Percentiles rank a stretch among this genome's conserved stretches.
phyloP scores from a whole-genome alignment of 2,888 invertebrate species.

The Drepana falcataria region DNA sequence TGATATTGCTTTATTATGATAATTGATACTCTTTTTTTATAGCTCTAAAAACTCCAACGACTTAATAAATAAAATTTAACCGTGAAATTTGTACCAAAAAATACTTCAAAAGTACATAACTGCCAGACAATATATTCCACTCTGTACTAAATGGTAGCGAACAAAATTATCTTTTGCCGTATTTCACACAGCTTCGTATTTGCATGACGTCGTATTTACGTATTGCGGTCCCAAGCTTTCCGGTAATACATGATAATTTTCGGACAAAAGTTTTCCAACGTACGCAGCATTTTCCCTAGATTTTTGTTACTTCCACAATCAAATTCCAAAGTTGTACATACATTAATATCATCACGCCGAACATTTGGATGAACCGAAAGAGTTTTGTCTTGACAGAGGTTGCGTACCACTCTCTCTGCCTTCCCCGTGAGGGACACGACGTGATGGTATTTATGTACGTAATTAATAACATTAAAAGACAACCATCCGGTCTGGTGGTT shows the following conservation, averaged over 20 bases:
- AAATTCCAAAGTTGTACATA: neutral
- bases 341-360: neutral
- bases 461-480: too few relatives aligned
- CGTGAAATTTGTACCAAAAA: too few relatives aligned
- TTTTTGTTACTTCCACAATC: neutral
- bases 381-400: too few relatives aligned
- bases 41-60: too few relatives aligned
- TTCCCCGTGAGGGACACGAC: too few relatives aligned
- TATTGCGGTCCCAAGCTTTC: constrained; percentile 11
- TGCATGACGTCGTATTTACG: constrained; percentile 36
- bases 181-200: constrained; percentile 16
- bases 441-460: too few relatives aligned
- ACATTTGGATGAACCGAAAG: too few relatives aligned
- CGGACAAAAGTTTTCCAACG: constrained; percentile 34
- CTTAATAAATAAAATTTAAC: too few relatives aligned
- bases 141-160: neutral
- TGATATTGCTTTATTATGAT: too few relatives aligned
- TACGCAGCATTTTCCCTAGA: constrained; percentile 17
- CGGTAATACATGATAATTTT: constrained; percentile 53
- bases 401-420: too few relatives aligned
- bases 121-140: neutral
- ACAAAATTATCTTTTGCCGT: neutral
- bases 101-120: neutral
- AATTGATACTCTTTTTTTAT: too few relatives aligned
- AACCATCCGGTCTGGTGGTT: too few relatives aligned